Percentiles rank a stretch among this genome's conserved stretches.
Conservation (phyloP, 2,113 vertebrate genomes). For the Ivindomyrus marchei region DNA sequence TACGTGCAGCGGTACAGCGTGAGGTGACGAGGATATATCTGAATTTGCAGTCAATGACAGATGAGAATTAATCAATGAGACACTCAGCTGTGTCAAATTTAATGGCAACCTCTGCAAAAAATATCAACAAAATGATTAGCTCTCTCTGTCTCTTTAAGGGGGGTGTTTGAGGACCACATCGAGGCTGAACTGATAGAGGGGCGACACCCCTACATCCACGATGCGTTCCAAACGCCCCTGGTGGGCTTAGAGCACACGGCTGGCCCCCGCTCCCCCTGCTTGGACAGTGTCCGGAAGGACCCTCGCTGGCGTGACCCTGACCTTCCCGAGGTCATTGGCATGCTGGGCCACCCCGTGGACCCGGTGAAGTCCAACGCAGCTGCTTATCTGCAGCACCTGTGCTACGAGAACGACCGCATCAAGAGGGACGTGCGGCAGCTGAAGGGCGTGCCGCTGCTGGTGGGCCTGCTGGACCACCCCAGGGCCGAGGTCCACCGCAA, state of each 20-base stretch:
- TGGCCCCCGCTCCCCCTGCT: constrained; percentile 77
- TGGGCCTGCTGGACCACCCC: constrained; percentile 84
- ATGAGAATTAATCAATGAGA: not conserved
- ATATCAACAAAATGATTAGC: not conserved
- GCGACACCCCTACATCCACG: constrained; percentile 74
- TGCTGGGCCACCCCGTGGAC: constrained; percentile 93
- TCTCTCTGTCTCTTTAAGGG: constrained; percentile 51
- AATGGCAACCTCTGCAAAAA: not conserved
- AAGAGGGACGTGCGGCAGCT: constrained; percentile 93
- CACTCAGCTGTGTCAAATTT: not conserved
- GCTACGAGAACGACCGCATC: constrained; percentile 92
- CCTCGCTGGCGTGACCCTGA: constrained; percentile 93
- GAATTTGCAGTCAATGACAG: not conserved
- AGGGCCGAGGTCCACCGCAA: constrained; percentile 91
- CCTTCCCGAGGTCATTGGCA: constrained; percentile 93
- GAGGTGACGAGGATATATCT: not conserved
- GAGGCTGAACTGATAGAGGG: constrained; percentile 82
- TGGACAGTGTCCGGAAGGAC: constrained; percentile 91
- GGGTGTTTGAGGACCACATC: constrained; percentile 74
- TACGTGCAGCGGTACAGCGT: not conserved
- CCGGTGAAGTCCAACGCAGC: constrained; percentile 94
- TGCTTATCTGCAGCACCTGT: constrained; percentile 92
- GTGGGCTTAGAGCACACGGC: constrained; percentile 81
- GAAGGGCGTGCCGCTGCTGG: constrained; percentile 86
- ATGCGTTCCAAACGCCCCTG: constrained; percentile 78